Percentiles rank a stretch among this genome's conserved stretches.
Conservation (phyloP, 2,888 invertebrate species). For the Dascillus cervinus region DNA sequence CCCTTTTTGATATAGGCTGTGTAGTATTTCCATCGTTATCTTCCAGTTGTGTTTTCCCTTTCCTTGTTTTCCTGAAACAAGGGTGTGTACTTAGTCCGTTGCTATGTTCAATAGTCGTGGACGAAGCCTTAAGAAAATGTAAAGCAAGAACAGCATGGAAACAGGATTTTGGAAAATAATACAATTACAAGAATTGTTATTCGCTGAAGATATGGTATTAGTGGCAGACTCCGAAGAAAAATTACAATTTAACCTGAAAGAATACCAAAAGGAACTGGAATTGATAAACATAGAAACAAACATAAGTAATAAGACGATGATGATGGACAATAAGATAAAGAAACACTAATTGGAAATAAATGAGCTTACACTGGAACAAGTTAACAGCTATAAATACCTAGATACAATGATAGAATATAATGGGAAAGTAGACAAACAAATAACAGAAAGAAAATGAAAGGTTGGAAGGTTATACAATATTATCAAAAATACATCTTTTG, state of each 20-base stretch:
- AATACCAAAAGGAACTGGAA: conserved; percentile 4
- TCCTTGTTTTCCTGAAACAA: too few relatives aligned
- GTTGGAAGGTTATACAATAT: conserved; percentile 2
- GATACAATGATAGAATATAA: conserved; percentile 2
- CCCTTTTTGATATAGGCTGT: too few relatives aligned
- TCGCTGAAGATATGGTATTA: conserved; percentile 5
- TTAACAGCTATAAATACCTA: too few relatives aligned
- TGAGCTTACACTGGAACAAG: conserved; percentile 4
- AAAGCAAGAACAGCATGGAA: conserved; percentile 1
- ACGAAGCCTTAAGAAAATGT: conserved; percentile 2
- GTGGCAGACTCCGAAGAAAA: conserved; percentile 3
- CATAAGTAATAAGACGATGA: conserved; percentile 1
- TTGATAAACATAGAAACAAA: conserved; percentile 3
- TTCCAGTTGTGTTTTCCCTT: too few relatives aligned
- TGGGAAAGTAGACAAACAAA: conserved; percentile 2
- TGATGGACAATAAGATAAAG: conserved; percentile 3
- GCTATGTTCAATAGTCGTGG: conserved; percentile 2
- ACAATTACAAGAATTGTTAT: conserved; percentile 1
- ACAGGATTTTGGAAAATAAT: conserved; percentile 4
- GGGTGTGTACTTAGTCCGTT: conserved; percentile 4
- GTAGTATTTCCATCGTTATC: too few relatives aligned
- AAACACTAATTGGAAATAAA: conserved; percentile 4
- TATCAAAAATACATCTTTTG: conserved; percentile 2
- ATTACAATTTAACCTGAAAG: conserved; percentile 1
- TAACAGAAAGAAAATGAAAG: conserved; percentile 4